Evolutionary conservation across 2,797 vertebrate species (phyloP), one percentile per base, ranked within the genome.

Genomic region (Crenichthys baileyi): DNA sequence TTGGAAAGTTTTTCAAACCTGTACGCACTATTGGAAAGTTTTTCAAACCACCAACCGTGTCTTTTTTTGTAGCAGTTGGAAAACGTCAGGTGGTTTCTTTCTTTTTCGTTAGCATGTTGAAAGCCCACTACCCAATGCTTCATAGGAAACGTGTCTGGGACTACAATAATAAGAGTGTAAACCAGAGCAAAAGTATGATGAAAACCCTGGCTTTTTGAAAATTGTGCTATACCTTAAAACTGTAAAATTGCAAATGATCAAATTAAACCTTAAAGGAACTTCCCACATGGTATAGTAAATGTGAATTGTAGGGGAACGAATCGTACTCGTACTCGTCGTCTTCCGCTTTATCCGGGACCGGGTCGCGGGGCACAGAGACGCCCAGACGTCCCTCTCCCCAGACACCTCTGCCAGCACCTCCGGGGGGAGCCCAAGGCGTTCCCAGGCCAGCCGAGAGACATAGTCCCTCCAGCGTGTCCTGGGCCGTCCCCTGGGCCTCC

Each of bases 231-330:
- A 24, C 53, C 22, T 46, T 46, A n/a, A 15, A n/a, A 46, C 67
- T 18, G 20, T 20, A 44, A 68, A 44, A 36, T 48, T 26, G 71
- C 31, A 56, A 81, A 16, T 72, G 72, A 84, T 76, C 16, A 85
- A 71, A 79, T 82, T 56, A 53, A 44, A 70, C 75, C 18, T 2
- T 26, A 15, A 63, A 79, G 22, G 48, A 0, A 12, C 72, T 46
- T 84, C 58, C 22, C 36, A 36, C 79, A 29, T 51, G 22, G 39
- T 68, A 24, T 24, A 13, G 20, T 1, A 11, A 24, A 39, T 11
- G 63, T 44, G 9, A 1, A 5, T 61, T 18, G 11, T 56, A 58
- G 60, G 71, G 70, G 31, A 22, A 72, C 7, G n/a, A 18, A 72
- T 76, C 36, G 36, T 36, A 36, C 36, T 36, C 31, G 31, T 36